phyloP scores from a whole-genome alignment of 2,797 vertebrate genomes.

The Uromys caudimaculatus region DNA sequence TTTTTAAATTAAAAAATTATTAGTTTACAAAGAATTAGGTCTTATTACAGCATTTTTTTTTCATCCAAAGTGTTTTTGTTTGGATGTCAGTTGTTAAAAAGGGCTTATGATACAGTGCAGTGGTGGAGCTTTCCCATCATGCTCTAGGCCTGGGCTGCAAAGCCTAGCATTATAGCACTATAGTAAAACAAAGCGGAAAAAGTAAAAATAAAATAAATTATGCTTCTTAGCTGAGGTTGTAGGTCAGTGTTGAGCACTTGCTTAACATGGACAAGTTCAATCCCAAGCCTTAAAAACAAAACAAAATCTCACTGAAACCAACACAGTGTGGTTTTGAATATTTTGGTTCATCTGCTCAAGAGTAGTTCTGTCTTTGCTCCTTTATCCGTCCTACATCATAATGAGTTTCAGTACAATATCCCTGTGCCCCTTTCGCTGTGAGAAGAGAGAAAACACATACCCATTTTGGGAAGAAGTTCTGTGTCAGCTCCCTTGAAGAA shows the following conservation, averaged over 20 bases:
- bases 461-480: slow-evolving; percentile 94
- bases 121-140: not conserved
- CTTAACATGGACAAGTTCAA: not conserved
- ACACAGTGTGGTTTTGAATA: not conserved
- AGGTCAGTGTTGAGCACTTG: not conserved
- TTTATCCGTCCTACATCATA: not conserved
- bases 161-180: not conserved
- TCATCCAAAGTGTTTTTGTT: not conserved
- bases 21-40: not conserved
- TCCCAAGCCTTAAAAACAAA: not conserved
- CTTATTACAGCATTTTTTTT: not conserved
- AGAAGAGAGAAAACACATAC: slow-evolving; percentile 86
- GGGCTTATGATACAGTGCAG: not conserved
- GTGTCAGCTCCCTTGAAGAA: slow-evolving; percentile 96
- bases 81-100: not conserved
- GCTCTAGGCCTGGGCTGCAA: not conserved
- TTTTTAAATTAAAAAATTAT: no score
- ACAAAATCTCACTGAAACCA: not conserved
- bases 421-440: not conserved
- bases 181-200: not conserved
- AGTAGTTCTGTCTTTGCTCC: not conserved
- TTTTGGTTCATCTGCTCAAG: not conserved
- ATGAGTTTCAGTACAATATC: not conserved
- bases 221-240: not conserved
- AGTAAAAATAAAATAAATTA: not conserved